phyloP scores from a whole-genome alignment of 2,888 invertebrate species.

The Papilio protenor region DNA sequence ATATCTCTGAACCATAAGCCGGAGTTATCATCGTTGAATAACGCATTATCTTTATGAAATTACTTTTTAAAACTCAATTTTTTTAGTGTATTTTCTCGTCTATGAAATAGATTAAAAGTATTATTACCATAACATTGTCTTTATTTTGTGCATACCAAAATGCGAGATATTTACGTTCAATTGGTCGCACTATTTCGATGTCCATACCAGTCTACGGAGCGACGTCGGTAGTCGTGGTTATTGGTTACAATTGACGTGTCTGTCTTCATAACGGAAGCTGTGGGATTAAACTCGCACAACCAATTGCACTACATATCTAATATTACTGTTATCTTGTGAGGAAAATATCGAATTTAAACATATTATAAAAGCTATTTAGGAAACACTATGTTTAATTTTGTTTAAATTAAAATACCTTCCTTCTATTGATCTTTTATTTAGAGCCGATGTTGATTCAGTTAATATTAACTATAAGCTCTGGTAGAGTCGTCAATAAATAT shows the following conservation, averaged over 20 bases:
- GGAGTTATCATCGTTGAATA: not conserved
- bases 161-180: slow-evolving; percentile 12
- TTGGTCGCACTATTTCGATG: slow-evolving; percentile 35
- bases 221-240: slow-evolving; percentile 56
- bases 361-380: not conserved
- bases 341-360: not conserved
- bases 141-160: not conserved
- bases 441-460: no score
- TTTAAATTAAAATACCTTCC: not conserved
- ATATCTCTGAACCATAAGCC: not conserved
- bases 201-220: slow-evolving; percentile 38
- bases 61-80: no score
- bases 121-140: no score
- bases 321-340: slow-evolving; percentile 22
- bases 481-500: not conserved
- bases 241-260: slow-evolving; percentile 80
- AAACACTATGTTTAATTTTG: not conserved
- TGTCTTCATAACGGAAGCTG: slow-evolving; percentile 77
- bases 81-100: not conserved
- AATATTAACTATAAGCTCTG: not conserved
- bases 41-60: not conserved
- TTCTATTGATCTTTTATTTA: not conserved
- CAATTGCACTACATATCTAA: slow-evolving; percentile 43
- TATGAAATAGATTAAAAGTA: no score
- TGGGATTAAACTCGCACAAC: slow-evolving; percentile 56